Conservation (phyloP, 2,113 vertebrate genomes). For the Ciconia boyciana region DNA sequence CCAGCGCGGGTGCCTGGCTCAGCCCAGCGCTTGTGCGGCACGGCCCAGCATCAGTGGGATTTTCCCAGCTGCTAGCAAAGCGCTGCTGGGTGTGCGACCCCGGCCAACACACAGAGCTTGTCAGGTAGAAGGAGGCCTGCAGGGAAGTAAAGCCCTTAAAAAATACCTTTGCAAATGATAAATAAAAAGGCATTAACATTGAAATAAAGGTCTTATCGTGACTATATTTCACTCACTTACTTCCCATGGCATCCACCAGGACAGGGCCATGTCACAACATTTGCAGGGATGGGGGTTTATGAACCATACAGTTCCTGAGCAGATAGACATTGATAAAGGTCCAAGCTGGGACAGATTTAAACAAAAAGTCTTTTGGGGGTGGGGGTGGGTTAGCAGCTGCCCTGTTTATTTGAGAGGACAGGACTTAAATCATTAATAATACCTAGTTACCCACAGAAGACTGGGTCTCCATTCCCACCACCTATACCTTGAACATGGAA, state of each 20-base stretch:
- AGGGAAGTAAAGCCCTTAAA: background rate
- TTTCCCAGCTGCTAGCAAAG: background rate
- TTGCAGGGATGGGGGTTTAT: background rate
- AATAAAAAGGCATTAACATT: background rate
- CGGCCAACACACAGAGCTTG: fast-evolving
- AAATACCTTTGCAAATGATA: background rate
- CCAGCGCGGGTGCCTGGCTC: fast-evolving
- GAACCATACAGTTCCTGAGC: background rate
- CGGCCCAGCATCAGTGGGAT: background rate
- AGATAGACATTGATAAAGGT: background rate
- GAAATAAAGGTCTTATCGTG: background rate
- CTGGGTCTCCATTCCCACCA: background rate
- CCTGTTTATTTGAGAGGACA: background rate
- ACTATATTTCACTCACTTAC: background rate
- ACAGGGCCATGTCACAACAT: background rate
- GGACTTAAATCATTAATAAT: background rate
- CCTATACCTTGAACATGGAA: background rate
- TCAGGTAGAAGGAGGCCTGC: background rate
- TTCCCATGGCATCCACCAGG: background rate
- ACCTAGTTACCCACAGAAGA: background rate
- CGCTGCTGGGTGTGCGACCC: background rate
- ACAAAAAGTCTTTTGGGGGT: background rate
- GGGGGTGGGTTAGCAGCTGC: background rate
- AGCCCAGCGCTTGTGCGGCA: background rate
- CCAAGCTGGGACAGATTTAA: background rate